These are phyloP conservation scores for Operophtera brumata DNA, from an alignment of 2,888 invertebrate species.

Conservation along the genomic window DNA sequence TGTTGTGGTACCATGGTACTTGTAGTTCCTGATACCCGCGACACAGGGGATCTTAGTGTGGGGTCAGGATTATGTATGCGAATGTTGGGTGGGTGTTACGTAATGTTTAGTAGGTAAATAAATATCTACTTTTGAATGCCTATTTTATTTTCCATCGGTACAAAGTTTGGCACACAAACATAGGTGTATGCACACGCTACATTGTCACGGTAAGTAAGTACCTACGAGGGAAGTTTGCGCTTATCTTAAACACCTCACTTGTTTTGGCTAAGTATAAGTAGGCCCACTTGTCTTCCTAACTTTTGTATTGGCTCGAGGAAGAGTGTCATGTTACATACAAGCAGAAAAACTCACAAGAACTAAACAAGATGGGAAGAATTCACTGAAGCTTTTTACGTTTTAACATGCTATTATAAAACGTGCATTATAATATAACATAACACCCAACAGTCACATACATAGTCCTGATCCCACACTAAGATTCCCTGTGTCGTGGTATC, in stretches of 20 bases:
- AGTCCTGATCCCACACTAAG: too few species aligned
- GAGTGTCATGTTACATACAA: background rate
- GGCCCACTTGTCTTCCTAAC: slow-evolving; percentile 1
- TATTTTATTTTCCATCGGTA: slow-evolving; percentile 10
- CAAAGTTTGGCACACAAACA: slow-evolving; percentile 20
- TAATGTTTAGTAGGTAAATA: too few species aligned
- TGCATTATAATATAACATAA: too few species aligned
- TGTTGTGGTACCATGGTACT: too few species aligned
- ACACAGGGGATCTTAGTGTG: too few species aligned
- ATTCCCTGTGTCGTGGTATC: too few species aligned
- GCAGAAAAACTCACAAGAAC: background rate
- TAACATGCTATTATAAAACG: too few species aligned
- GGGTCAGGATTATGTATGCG: too few species aligned
- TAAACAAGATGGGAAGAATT: background rate
- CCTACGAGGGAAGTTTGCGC: slow-evolving; percentile 10
- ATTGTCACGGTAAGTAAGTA: slow-evolving; percentile 19
- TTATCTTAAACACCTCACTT: slow-evolving; percentile 18
- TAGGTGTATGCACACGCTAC: slow-evolving; percentile 7
- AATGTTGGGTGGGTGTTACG: too few species aligned
- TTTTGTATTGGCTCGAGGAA: background rate
- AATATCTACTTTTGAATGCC: too few species aligned
- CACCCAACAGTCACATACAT: too few species aligned
- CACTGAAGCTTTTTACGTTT: background rate
- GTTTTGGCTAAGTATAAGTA: slow-evolving; percentile 14
- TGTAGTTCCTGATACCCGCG: too few species aligned